Evolutionary conservation across 2,888 invertebrate genomes (phyloP), one percentile per base, ranked within the genome.

Genomic region (Xiphydria camelus): DNA sequence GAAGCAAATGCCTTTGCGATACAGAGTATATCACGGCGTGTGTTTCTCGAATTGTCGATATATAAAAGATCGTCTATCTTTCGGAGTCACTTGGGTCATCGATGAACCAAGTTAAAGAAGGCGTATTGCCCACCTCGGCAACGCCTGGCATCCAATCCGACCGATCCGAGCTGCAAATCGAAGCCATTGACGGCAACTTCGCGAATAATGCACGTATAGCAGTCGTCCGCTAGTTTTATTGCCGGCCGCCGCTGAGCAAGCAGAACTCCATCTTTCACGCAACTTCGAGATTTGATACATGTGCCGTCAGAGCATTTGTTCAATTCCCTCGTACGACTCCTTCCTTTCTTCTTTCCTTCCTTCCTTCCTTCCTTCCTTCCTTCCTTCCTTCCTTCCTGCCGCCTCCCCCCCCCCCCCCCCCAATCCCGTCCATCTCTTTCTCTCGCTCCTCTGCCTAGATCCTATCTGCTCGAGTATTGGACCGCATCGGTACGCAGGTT

Each of bases 401-500:
- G n/a, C n/a, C n/a, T n/a, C n/a, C n/a, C n/a, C n/a, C n/a, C n/a
- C n/a, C n/a, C n/a, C n/a, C n/a, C n/a, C n/a, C n/a, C n/a, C n/a
- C n/a, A n/a, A n/a, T n/a, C n/a, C n/a, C n/a, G n/a, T n/a, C n/a
- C 9, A 29, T 29, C 15, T 12, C 29, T 29, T 29, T 29, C 14
- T 3, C 29, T 4, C 26, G 12, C n/a, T 33, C 15, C 32, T 33
- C 14, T 33, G 9, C 20, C 21, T 35, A 34, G 12, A 17, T 20
- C 21, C 33, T 12, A 10, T 2, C 9, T 9, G 49, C 55, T 25
- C 43, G 14, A 29, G 29, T 29, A 29, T 29, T 29, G 29, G 14
- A 29, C 29, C 29, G 7, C 29, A 7, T 29, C 12, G 48, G 43
- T 49, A 61, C 53, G 47, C 57, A 57, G 59, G 59, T 66, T 65